Base-by-base conservation (phyloP, 2,113 vertebrate species). In the Axis porcinus region DNA sequence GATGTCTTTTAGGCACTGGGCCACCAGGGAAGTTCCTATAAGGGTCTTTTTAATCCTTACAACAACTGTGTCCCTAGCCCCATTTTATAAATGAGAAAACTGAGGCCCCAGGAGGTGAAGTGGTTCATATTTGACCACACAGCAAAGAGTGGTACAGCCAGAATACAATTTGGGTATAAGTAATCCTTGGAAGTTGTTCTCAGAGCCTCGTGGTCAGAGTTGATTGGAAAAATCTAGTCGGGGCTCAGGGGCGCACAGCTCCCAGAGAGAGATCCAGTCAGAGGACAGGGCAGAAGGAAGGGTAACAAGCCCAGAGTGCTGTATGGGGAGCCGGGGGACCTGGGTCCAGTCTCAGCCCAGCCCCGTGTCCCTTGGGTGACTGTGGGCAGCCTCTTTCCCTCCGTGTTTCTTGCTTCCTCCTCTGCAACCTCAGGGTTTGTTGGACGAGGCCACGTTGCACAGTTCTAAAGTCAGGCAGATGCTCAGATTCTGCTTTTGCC, bases 391-490 rank as follows among this genome's bases (percentile, higher is more conserved):
- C 13, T 1, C 14, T 43, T 33, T 62, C 60, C 78, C 6, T 58
- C 17, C 3, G 13, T 11, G 36, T 15, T 21, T 28, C 55, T 87
- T 23, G 6, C 15, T 57, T 87, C 23, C 2, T 85, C 13, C 5
- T 19, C 13, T 21, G 2, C 83, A 57, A 30, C 36, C 36, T 43
- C n/a, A 36, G 52, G 5, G 21, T 45, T 28, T 11, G 16, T 25
- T 28, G 40, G 25, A 6, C 0, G 1, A 45, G 30, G 36, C 47
- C 43, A 1, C 2, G 1, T 1, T 0, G 5, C 5, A 30, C 3
- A 79, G 36, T 15, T n/a, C 9, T 30, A 4, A 7, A 17, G 62
- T 30, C 43, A 40, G 81, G 33, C 25, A 15, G 0, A 21, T 25
- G 36, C 76, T 30, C 40, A 27, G 1, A 17, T 55, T 17, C 78